Base-by-base conservation (phyloP, 2,888 invertebrate genomes). In the Galeruca laticollis region DNA sequence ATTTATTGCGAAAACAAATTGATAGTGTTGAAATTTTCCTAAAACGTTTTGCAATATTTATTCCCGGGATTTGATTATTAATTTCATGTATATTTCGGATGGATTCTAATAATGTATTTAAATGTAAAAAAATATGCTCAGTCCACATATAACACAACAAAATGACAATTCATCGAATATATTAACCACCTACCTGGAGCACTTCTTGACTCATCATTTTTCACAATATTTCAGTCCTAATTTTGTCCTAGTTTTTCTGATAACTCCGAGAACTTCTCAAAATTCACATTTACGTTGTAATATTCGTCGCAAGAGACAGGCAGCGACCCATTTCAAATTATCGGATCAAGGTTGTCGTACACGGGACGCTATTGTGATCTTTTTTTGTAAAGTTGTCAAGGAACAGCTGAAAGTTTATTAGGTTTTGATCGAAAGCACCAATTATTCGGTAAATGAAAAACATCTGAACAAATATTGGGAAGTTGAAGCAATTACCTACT, bases 171-270 rank as follows among this genome's bases (percentile, higher is more conserved):
- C 9, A 15, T 6, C 47, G 2, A 13, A 18, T n/a, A 51, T 13
- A 11, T 35, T 47, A 1, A 20, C 21, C 18, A 69, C 69, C 52
- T 52, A 67, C 69, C 70, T 68, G 70, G n/a, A 73, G 69, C 21
- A 73, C 80, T 76, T 83, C 83, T 76, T 82, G 79, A 73, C 80
- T 82, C 81, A 83, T 84, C 80, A 79, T 82, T 52, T 71, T 76
- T 64, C 59, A 0, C 35, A 11, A 37, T 37, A n/a, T 40, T 40
- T 31, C 2, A 6, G 10, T 57, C 35, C 18, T 57, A 8, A 15
- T 43, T 56, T 56, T 8, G 31, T 33, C 15, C 1, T 1, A 31
- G n/a, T 33, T 56, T 56, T 33, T 15, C 26, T 31, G 26, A 33
- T 15, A 56, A 51, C 26, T 56, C 33, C 56, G 52, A 52, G 52